These are phyloP conservation scores for Anguilla rostrata DNA, from an alignment of 2,113 vertebrate species.

Conservation along the genomic window DNA sequence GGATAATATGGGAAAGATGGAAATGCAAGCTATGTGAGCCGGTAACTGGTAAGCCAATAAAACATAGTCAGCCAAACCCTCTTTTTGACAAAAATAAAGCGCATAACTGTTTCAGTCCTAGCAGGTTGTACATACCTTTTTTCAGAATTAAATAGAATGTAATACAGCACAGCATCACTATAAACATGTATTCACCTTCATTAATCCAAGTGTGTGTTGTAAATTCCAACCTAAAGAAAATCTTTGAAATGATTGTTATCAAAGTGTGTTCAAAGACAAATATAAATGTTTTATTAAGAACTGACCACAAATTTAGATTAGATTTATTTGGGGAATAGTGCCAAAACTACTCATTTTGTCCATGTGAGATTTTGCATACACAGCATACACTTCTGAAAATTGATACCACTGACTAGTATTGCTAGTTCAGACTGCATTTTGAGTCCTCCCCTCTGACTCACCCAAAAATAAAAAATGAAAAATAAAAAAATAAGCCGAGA, in stretches of 20 bases:
- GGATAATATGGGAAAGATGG: neutral
- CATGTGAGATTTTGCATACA: too few species aligned
- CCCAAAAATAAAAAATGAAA: neutral
- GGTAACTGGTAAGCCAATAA: neutral
- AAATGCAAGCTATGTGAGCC: neutral
- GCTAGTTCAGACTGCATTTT: too few species aligned
- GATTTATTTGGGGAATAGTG: too few species aligned
- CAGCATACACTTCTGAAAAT: too few species aligned
- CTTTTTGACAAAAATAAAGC: neutral
- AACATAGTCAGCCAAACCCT: neutral
- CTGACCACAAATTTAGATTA: too few species aligned
- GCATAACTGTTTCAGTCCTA: neutral
- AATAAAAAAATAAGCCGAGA: neutral
- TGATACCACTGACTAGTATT: too few species aligned
- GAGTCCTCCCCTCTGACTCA: too few species aligned
- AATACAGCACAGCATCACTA: neutral
- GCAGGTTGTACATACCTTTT: neutral
- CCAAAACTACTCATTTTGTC: too few species aligned
- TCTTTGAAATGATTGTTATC: neutral
- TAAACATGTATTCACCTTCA: neutral
- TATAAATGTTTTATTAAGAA: too few species aligned
- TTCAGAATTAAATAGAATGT: neutral
- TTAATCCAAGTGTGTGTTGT: neutral
- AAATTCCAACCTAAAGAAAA: neutral
- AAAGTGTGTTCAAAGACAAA: too few species aligned